Evolutionary conservation across 2,113 vertebrate genomes (phyloP), one percentile per base, ranked within the genome.

Genomic region (Riparia riparia): DNA sequence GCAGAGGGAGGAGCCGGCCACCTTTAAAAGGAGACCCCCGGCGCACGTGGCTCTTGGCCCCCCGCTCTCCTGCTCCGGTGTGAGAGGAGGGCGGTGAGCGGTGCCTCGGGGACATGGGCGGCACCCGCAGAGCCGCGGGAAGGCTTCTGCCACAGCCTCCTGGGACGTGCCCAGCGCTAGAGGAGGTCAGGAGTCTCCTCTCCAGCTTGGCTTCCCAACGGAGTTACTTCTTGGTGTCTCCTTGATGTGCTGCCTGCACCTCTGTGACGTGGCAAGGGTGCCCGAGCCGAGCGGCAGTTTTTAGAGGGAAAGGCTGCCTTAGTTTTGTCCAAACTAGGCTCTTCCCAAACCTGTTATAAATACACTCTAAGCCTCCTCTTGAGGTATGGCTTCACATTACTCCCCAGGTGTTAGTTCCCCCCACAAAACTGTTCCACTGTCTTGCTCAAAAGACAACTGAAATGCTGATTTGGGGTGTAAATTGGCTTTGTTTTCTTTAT

Each of bases 61-160:
- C 3, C 4, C 2, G 5, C 9, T 5, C 9, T 22, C 14, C 7
- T 4, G 2, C 4, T 9, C 5, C 1, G 18, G 3, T 1, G 7
- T 16, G 50, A 10, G 15, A 42, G 34, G 24, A 4, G 12, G 2
- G 3, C 0, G 32, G 26, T 13, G 37, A 31, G 31, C 10, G 15
- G 10, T 17, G 44, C 13, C 3, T 9, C 1, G 0, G 25, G 14
- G 21, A 5, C 31, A 1, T 4, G 71, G 71, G 31, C 8, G 18
- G 31, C 45, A 3, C 25, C 20, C 3, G 9, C 25, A 8, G 37
- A 26, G 24, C 34, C 22, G 1, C 13, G 1, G 28, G 28, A 16
- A 19, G 42, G 81, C 66, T n/a, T 6, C 41, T 6, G 53, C 68
- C 47, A 26, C 17, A 14, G 11, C 26, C 37, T 17, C 25, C 26